These are phyloP conservation scores for Cephalopholis sonnerati DNA, from an alignment of 2,113 vertebrate species.

Conservation along the genomic window DNA sequence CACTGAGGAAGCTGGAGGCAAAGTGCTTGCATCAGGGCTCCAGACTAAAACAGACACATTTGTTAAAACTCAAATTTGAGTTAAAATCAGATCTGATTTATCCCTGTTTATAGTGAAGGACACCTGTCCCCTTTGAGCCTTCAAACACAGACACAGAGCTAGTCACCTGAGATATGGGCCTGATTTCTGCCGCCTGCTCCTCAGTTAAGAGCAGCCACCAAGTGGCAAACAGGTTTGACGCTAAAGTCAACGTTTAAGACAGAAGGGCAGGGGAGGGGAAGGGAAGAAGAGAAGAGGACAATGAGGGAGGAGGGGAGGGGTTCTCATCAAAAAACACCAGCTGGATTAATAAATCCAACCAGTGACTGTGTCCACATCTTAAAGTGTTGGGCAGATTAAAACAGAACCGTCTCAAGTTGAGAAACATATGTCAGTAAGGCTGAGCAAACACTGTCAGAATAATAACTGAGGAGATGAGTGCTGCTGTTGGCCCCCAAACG, in stretches of 20 bases:
- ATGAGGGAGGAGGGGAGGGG: constrained; percentile 40
- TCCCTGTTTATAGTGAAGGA: constrained; percentile 1
- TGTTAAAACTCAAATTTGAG: background rate
- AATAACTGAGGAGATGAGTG: constrained; percentile 69
- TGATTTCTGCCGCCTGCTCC: background rate
- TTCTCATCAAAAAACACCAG: constrained; percentile 77
- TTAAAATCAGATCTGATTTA: background rate
- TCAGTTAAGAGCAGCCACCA: constrained; percentile 1
- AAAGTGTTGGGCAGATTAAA: constrained; percentile 77
- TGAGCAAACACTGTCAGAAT: constrained; percentile 76
- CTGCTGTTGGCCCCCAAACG: constrained; percentile 60
- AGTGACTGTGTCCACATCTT: constrained; percentile 75
- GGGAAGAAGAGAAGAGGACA: constrained; percentile 32
- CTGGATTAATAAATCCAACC: constrained; percentile 83
- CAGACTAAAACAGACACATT: background rate
- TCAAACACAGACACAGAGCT: background rate
- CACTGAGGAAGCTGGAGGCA: constrained; percentile 36
- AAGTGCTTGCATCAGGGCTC: background rate
- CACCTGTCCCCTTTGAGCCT: background rate
- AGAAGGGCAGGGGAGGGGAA: constrained; percentile 2
- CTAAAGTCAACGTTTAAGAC: constrained; percentile 24
- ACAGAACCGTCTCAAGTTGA: constrained; percentile 68
- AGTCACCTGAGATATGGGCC: background rate
- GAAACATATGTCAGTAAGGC: constrained; percentile 78
- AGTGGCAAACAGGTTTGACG: constrained; percentile 30